Conservation (phyloP, 2,113 vertebrate genomes). For the Grammomys dolichurus region DNA sequence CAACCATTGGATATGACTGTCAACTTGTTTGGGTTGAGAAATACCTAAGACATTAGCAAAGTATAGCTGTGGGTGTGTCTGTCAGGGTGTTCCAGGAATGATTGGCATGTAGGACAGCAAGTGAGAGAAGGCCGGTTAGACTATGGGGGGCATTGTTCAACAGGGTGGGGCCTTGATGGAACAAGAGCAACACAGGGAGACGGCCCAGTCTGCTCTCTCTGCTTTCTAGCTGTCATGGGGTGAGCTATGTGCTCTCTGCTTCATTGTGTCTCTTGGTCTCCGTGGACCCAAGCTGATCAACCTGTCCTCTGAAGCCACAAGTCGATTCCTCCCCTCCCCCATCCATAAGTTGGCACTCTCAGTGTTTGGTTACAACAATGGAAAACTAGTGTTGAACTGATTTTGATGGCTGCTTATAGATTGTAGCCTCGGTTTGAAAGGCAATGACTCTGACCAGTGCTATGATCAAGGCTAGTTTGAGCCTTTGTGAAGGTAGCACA, state of each 20-base stretch:
- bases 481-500: neutral
- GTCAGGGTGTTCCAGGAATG: neutral
- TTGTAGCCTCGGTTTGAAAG: neutral
- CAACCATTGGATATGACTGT: neutral
- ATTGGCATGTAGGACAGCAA: neutral
- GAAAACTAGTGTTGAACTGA: neutral
- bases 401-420: neutral
- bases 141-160: neutral
- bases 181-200: neutral
- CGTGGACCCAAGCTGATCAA: neutral
- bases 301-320: neutral
- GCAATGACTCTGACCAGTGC: neutral
- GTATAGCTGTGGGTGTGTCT: neutral
- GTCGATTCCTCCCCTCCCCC: no score
- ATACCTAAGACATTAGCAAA: neutral
- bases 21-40: neutral
- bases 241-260: neutral
- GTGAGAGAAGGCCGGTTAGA: neutral
- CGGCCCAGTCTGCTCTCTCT: neutral
- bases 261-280: neutral
- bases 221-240: neutral
- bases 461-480: neutral
- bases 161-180: neutral
- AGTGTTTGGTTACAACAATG: neutral
- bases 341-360: neutral